Percentiles rank a stretch among this genome's conserved stretches.
Conservation (phyloP, 1,140 invertebrate species). For the Eubasilissa regina region DNA sequence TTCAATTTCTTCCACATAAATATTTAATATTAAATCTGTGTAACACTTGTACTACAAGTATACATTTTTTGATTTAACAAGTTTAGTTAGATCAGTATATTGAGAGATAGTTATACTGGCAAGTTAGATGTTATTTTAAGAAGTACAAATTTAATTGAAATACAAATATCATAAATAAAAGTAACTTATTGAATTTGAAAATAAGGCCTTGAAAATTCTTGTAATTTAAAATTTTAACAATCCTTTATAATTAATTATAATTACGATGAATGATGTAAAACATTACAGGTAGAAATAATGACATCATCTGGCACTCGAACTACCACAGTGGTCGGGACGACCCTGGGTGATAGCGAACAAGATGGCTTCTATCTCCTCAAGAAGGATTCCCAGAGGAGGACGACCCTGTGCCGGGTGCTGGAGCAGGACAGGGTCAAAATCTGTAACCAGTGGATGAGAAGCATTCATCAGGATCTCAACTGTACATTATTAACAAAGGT, state of each 20-base stretch:
- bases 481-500: constrained; percentile 77
- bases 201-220: neutral
- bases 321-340: constrained; percentile 54
- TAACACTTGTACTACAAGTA: no score
- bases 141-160: no score
- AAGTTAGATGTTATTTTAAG: no score
- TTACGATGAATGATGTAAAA: no score
- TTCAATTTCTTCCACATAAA: no score
- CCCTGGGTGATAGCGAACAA: constrained; percentile 78
- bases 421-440: constrained; percentile 91
- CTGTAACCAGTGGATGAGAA: constrained; percentile 87
- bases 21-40: no score
- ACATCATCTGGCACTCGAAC: constrained; percentile 41
- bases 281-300: constrained; percentile 54
- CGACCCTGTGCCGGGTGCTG: constrained; percentile 92
- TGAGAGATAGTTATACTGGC: no score
- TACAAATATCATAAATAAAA: no score
- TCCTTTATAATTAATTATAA: no score
- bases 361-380: constrained; percentile 96
- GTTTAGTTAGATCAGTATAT: no score
- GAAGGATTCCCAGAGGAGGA: constrained; percentile 96
- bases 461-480: constrained; percentile 80
- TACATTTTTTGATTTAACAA: no score
- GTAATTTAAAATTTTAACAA: neutral
- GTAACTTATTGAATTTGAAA: no score